Conservation (phyloP, 1,140 invertebrate species). For the Acromyrmex echinatior region DNA sequence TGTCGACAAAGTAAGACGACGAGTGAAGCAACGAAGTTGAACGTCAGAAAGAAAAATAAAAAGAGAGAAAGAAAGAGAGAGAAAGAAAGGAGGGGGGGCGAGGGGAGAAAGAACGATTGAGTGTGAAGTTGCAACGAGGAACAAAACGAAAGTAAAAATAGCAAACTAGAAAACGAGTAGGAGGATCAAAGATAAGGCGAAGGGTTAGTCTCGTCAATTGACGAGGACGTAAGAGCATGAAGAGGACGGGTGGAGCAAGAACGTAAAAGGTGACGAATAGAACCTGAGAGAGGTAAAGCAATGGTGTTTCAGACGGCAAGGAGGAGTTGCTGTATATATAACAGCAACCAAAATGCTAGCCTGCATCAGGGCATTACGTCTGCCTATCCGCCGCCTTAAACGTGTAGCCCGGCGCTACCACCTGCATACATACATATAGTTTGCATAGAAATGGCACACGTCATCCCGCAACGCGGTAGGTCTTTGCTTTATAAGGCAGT, state of each 20-base stretch:
- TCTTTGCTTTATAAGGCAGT: slow-evolving; percentile 66
- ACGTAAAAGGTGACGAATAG: not conserved
- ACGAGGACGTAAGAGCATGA: not conserved
- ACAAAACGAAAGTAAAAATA: slow-evolving; percentile 6
- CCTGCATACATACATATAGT: slow-evolving; percentile 76
- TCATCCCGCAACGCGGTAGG: slow-evolving; percentile 56
- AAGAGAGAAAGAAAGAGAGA: not conserved
- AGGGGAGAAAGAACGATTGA: not conserved
- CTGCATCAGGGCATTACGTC: slow-evolving; percentile 73
- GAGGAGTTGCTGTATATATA: slow-evolving; percentile 45
- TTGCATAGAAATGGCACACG: slow-evolving; percentile 76
- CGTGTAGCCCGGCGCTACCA: slow-evolving; percentile 71
- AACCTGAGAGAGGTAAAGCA: not conserved
- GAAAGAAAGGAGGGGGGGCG: not conserved
- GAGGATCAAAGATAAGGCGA: slow-evolving; percentile 10
- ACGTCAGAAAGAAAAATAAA: not conserved
- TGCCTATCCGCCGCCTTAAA: slow-evolving; percentile 76
- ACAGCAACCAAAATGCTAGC: slow-evolving; percentile 64
- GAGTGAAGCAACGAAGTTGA: not conserved
- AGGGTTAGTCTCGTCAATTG: slow-evolving; percentile 20
- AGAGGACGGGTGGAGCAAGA: not conserved
- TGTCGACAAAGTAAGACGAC: not conserved
- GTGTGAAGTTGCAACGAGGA: not conserved
- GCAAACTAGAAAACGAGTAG: not conserved
- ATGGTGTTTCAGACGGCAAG: not conserved